A percentile compares a stretch with the other conserved stretches of the same genome.
Evolutionary conservation across 2,797 vertebrate species (phyloP).

Genomic region (Menidia menidia): DNA sequence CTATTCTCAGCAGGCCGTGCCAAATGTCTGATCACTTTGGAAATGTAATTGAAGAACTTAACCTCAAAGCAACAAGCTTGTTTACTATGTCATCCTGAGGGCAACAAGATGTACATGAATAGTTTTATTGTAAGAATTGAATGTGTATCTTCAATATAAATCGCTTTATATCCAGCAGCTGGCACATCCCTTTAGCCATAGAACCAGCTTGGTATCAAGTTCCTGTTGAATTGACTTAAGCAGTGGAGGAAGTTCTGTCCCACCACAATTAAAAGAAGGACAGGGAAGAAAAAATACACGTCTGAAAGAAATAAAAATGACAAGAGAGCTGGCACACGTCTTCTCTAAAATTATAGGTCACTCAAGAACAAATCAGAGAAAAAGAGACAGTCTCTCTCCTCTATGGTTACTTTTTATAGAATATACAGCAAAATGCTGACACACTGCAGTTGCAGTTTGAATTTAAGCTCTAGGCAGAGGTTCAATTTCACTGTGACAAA

Average conservation of each 20-base stretch:
- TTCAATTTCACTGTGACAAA: slow-evolving; percentile 28
- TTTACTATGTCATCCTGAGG: neutral
- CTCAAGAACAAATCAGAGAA: slow-evolving; percentile 24
- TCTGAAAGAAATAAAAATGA: slow-evolving; percentile 47
- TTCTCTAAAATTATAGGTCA: slow-evolving; percentile 54
- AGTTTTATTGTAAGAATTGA: neutral
- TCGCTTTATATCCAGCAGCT: slow-evolving; percentile 3
- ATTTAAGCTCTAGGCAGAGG: slow-evolving; percentile 28
- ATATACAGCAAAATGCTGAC: slow-evolving; percentile 41
- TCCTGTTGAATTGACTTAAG: slow-evolving; percentile 31
- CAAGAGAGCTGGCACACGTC: slow-evolving; percentile 45
- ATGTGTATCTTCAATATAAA: neutral
- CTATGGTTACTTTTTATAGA: slow-evolving; percentile 58
- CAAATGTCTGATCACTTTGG: too few relatives aligned
- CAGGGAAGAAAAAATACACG: slow-evolving; percentile 31
- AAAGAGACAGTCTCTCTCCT: slow-evolving; percentile 46
- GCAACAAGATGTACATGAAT: neutral
- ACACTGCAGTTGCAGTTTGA: slow-evolving; percentile 37
- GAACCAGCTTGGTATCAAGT: neutral
- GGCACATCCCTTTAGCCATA: slow-evolving; percentile 12
- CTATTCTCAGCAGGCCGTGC: too few relatives aligned
- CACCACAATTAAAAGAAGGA: slow-evolving; percentile 17
- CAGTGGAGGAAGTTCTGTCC: slow-evolving; percentile 33
- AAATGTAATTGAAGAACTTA: too few relatives aligned
- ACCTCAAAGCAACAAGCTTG: neutral